phyloP scores from a whole-genome alignment of 2,113 vertebrate genomes.

The Menidia beryllina region DNA sequence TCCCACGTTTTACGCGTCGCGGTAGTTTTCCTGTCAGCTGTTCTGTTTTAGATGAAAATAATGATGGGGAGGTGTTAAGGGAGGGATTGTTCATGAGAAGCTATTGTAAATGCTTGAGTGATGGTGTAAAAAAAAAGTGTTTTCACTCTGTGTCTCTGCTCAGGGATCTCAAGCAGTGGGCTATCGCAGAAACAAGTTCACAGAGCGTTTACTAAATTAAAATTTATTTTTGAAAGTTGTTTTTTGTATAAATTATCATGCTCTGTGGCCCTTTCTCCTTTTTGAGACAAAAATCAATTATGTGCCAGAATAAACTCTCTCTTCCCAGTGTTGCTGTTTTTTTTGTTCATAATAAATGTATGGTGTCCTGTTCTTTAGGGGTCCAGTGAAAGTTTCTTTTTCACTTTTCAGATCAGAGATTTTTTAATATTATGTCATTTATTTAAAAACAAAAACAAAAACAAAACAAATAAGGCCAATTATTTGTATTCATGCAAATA shows the following conservation, averaged over 20 bases:
- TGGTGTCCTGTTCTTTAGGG: conserved; percentile 78
- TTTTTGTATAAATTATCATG: conserved; percentile 98
- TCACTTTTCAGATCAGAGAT: not conserved
- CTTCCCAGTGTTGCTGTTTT: conserved; percentile 82
- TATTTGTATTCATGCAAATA: conserved; percentile 26
- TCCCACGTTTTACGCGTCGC: conserved; percentile 4
- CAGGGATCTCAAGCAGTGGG: conserved; percentile 93
- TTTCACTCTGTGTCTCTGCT: conserved; percentile 91
- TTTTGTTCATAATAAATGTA: conserved; percentile 89
- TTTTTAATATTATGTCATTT: conserved; percentile 2
- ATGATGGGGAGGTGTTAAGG: conserved; percentile 16
- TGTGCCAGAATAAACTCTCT: conserved; percentile 88
- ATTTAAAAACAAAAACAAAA: not conserved
- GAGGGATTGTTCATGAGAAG: conserved; percentile 64
- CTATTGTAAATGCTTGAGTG: conserved; percentile 66
- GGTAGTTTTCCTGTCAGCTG: conserved; percentile 27
- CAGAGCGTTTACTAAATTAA: conserved; percentile 96
- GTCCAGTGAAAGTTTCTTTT: conserved; percentile 18
- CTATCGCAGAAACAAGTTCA: conserved; percentile 90
- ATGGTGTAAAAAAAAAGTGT: conserved; percentile 56
- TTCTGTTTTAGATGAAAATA: conserved; percentile 62
- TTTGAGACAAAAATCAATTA: conserved; percentile 87
- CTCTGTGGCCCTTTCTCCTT: conserved; percentile 93
- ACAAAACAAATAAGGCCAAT: not conserved
- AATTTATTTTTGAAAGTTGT: conserved; percentile 95